Percentiles rank a stretch among this genome's conserved stretches.
These are phyloP conservation scores for Hemithea aestivaria DNA, from an alignment of 2,888 invertebrate genomes.

Conservation along the genomic window DNA sequence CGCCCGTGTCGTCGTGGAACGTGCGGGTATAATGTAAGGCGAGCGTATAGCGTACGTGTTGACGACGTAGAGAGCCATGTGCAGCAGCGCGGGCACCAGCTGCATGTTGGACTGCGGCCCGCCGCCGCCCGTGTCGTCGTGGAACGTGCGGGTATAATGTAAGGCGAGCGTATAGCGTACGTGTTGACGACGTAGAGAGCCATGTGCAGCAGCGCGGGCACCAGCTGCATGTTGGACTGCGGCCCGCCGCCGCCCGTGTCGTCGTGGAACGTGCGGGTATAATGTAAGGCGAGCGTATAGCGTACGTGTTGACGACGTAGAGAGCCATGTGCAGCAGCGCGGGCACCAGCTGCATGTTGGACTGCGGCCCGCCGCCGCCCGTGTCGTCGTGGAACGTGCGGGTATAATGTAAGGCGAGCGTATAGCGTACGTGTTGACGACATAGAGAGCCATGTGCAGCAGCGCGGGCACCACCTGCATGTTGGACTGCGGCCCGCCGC, in stretches of 20 bases:
- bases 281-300: constrained; percentile 3
- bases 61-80: constrained; percentile 95
- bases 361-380: constrained; percentile 97
- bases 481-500: constrained; percentile 97
- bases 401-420: neutral
- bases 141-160: constrained; percentile 92
- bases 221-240: constrained; percentile 97
- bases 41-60: too few relatives aligned
- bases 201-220: constrained; percentile 96
- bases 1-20: constrained; percentile 99
- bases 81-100: constrained; percentile 94
- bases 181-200: constrained; percentile 89
- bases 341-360: constrained; percentile 97
- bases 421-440: constrained; percentile 88
- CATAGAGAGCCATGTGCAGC: constrained; percentile 95
- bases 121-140: constrained; percentile 98
- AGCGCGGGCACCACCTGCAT: constrained; percentile 98
- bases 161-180: too few relatives aligned
- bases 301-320: constrained; percentile 82
- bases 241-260: constrained; percentile 99
- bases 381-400: constrained; percentile 98
- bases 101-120: constrained; percentile 98
- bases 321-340: constrained; percentile 96
- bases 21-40: constrained; percentile 81
- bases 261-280: constrained; percentile 95